Evolutionary conservation across 92 coral and sea anemone genomes (phyloP), one percentile per base, ranked within the genome.

Genomic region (Zoanthus sansibaricus): DNA sequence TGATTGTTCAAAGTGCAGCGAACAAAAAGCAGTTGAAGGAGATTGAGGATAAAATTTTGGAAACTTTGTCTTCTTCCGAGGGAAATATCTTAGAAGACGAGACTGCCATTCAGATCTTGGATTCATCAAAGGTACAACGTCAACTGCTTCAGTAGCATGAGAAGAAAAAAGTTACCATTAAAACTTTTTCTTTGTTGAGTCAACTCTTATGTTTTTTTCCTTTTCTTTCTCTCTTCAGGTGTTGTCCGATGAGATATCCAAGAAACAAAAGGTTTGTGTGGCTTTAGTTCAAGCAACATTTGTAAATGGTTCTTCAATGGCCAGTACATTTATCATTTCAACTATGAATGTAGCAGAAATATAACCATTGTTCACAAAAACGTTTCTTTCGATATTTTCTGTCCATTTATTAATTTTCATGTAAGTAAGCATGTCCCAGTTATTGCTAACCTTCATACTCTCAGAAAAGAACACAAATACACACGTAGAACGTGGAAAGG

Each of bases 61-160:
- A 97, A 64, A 97, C 99, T 30, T 84, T 97, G 80, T 95, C 98
- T 52, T 93, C 98, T 31, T 97, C 99, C 47, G 98, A 97, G 89
- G 99, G 99, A 6, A 97, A 97, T 78, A 97, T 97, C 86, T 76
- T 97, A 46, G 99, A 97, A 84, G 99, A 97, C 76, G 99, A 97
- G 85, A 93, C 98, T 14, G 99, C 99, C 25, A 97, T 97, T 48
- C 95, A 97, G 82, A 97, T 97, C 78, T 90, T 97, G 52, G 99
- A 97, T 64, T 95, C 99, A 1, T 97, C 99, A 9, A 97, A 97
- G 98, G 99, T 95, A 88, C 17, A 17, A 66, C 9, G n/a, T 44
- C 67, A 2, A 13, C 52, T 52, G 0, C 25, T 4, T 32, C 18
- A 15, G 66, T 58, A 12, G 14, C n/a, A 12, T 61, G 25, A 61